phyloP scores from a whole-genome alignment of 2,113 vertebrate species.

The Nothoprocta pentlandii region DNA sequence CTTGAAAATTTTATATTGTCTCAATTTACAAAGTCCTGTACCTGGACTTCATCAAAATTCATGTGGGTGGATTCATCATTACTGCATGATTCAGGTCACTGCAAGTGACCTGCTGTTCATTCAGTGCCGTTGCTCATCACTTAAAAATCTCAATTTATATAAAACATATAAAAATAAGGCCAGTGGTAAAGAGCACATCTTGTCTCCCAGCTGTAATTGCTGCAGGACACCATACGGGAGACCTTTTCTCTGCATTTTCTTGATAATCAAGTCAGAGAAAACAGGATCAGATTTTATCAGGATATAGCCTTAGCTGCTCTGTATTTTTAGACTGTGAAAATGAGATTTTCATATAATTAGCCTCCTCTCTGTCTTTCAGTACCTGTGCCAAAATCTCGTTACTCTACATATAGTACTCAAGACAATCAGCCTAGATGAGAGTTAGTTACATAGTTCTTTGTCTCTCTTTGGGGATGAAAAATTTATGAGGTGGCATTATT shows the following conservation, averaged over 20 bases:
- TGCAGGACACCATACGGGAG: background rate
- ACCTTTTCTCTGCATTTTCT: background rate
- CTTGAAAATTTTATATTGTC: conserved; percentile 23
- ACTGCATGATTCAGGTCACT: background rate
- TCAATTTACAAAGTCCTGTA: conserved; percentile 24
- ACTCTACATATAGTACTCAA: background rate
- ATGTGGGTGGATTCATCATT: background rate
- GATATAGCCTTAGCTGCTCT: conserved; percentile 23
- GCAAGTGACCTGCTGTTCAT: background rate
- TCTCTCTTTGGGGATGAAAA: background rate
- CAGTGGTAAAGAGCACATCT: background rate
- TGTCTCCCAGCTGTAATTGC: background rate
- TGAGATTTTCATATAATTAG: background rate
- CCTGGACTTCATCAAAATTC: background rate
- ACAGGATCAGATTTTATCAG: conserved; percentile 8
- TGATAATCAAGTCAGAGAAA: conserved; percentile 20
- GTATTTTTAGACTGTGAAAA: conserved; percentile 25
- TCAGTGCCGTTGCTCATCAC: background rate
- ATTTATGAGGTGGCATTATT: background rate
- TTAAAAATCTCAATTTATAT: conserved; percentile 1
- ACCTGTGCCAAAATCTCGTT: background rate
- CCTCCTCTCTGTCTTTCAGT: background rate
- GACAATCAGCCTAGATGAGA: background rate
- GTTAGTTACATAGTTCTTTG: background rate
- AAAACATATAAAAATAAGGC: conserved; percentile 37